phyloP scores from a whole-genome alignment of 2,888 invertebrate genomes.

The Polymixis lichenea region DNA sequence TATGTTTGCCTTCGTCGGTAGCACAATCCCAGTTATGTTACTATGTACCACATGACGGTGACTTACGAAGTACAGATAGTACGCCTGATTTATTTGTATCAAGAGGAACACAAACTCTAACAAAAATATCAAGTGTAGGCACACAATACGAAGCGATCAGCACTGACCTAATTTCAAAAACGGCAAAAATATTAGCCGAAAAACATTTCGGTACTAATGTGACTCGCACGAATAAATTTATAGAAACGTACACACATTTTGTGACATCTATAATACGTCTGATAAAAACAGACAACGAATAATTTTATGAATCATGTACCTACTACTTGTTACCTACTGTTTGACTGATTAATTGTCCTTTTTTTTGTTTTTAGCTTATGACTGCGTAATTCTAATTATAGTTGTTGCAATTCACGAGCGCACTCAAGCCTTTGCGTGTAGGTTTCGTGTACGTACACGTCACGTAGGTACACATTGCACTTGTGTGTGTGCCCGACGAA shows the following conservation, averaged over 20 bases:
- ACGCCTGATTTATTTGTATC: constrained; percentile 42
- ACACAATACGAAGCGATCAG: constrained; percentile 44
- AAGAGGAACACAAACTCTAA: constrained; percentile 44
- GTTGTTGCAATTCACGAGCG: constrained; percentile 39
- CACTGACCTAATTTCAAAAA: constrained; percentile 42
- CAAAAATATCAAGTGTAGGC: constrained; percentile 46
- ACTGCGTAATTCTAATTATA: constrained; percentile 42
- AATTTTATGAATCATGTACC: constrained; percentile 41
- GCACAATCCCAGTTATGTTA: constrained; percentile 40
- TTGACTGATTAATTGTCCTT: constrained; percentile 40
- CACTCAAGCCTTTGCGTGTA: constrained; percentile 41
- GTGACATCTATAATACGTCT: constrained; percentile 41
- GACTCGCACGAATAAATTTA: constrained; percentile 42
- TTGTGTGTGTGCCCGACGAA: constrained; percentile 42
- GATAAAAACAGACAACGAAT: constrained; percentile 41
- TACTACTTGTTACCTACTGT: constrained; percentile 38
- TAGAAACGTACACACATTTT: constrained; percentile 39
- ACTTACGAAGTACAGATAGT: constrained; percentile 43
- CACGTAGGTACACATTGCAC: constrained; percentile 38
- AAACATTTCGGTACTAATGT: constrained; percentile 40
- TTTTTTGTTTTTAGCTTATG: constrained; percentile 44
- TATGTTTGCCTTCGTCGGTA: constrained; percentile 41
- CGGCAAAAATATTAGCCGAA: constrained; percentile 42
- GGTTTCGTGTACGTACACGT: constrained; percentile 42
- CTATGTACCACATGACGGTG: constrained; percentile 43